Base-by-base conservation (phyloP, 2,113 vertebrate genomes). In the Anthoscopus minutus region DNA sequence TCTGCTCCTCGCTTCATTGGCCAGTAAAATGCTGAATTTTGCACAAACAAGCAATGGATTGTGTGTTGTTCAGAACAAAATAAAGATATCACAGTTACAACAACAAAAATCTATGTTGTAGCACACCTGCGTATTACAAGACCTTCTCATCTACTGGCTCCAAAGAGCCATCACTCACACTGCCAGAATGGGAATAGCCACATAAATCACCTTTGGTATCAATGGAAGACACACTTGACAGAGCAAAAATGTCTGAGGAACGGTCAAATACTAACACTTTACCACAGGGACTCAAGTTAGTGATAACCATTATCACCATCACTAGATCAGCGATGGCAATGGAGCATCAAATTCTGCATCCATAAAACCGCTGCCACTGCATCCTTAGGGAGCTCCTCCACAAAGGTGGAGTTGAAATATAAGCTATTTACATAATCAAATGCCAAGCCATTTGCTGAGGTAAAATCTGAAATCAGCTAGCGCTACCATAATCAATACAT, bases 291-390 rank as follows among this genome's bases (percentile, higher is more conserved):
- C 71, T 73, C 50, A 62, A 80, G 70, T 56, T 45, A 82, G 54
- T 69, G 81, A 76, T 50, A 80, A 83, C 35, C 21, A 65, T 62
- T 86, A 78, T 48, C 40, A 72, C 25, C 62, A 83, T 50, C 51
- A n/a, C 50, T 78, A 0, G 19, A 54, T 54, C 56, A 65, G 7
- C 9, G 4, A 70, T 0, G 0, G 71, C 71, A 91, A 35, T 4
- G 11, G 17, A 71, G 31, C 38, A 81, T 19, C 69, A 64, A 74
- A 88, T 81, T 84, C 64, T 74, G 65, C 28, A 70, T 54, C 91
- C 54, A 15, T 27, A 77, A 70, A 83, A 79, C 58, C 50, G 86
- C 50, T 5, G 3, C 45, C 19, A 38, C 69, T 56, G 42, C 2
- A 14, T 37, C 42, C 60, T 54, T 15, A 2, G 10, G 25, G 54